Percentiles rank a stretch among this genome's conserved stretches.
phyloP scores from a whole-genome alignment of 1,140 invertebrate genomes.

The Popillia japonica region DNA sequence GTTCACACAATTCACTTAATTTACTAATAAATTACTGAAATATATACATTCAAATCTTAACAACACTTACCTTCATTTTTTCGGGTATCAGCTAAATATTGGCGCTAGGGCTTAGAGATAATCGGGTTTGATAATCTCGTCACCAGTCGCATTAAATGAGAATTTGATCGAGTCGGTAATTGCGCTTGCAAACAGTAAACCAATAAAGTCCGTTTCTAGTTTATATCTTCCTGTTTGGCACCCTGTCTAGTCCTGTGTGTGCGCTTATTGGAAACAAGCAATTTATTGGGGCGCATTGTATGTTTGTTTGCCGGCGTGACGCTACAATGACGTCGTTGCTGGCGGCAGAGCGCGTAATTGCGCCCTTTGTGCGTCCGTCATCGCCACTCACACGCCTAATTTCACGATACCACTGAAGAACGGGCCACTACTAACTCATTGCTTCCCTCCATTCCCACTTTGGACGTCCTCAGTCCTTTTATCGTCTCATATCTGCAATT shows the following conservation, averaged over 20 bases:
- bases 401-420: slow-evolving; percentile 50
- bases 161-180: slow-evolving; percentile 39
- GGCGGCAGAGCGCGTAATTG: slow-evolving; percentile 59
- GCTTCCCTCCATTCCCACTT: background rate
- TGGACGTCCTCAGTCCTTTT: background rate
- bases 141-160: background rate
- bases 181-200: slow-evolving; percentile 37
- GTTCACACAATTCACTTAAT: too few species aligned
- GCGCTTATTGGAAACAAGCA: slow-evolving; percentile 47
- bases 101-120: background rate
- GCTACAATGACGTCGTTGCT: slow-evolving; percentile 53
- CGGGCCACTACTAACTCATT: too few species aligned
- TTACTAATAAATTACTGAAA: too few species aligned
- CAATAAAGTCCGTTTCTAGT: background rate
- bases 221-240: slow-evolving; percentile 18
- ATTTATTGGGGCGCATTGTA: slow-evolving; percentile 50
- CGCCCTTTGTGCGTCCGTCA: slow-evolving; percentile 58
- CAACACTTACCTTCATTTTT: background rate
- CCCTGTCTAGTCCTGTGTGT: background rate
- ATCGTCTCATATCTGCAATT: background rate
- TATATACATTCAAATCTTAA: background rate
- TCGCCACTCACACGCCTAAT: slow-evolving; percentile 58
- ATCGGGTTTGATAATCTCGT: background rate
- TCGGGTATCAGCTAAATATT: background rate
- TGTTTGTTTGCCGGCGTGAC: slow-evolving; percentile 55